Percentiles rank a stretch among this genome's conserved stretches.
phyloP scores from a whole-genome alignment of 2,797 vertebrate species.

The Oreochromis grahami region DNA sequence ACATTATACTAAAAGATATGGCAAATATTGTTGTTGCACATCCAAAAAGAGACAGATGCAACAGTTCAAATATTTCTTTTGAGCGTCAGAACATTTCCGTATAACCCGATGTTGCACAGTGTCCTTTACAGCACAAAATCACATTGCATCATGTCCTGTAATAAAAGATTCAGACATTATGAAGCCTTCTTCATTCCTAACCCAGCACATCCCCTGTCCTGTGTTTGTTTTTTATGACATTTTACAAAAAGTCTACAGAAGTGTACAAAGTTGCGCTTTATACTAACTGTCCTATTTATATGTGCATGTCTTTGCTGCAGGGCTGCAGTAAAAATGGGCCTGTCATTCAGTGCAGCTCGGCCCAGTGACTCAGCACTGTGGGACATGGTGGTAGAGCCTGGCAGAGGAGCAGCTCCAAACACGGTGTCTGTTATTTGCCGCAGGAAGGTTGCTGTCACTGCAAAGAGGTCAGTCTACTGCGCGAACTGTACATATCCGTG shows the following conservation, averaged over 20 bases:
- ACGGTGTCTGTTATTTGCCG: conserved; percentile 70
- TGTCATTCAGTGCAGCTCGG: conserved; percentile 71
- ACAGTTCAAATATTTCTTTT: neutral
- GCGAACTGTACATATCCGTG: neutral
- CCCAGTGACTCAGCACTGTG: conserved; percentile 73
- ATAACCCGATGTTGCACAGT: neutral
- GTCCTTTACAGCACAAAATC: neutral
- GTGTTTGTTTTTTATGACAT: neutral
- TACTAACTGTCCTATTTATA: neutral
- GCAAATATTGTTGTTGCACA: neutral
- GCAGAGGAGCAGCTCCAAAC: conserved; percentile 54
- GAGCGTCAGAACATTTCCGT: neutral
- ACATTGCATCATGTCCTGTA: neutral
- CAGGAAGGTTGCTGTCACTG: conserved; percentile 59
- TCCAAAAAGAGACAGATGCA: neutral
- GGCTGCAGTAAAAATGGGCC: conserved; percentile 60
- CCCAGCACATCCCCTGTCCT: neutral
- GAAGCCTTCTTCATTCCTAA: neutral
- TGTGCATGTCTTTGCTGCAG: conserved; percentile 47
- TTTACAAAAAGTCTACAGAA: neutral
- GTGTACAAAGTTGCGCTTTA: neutral
- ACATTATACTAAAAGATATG: neutral
- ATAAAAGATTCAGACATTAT: neutral
- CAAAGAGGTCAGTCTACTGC: conserved; percentile 70
- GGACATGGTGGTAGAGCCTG: conserved; percentile 68